Evolutionary conservation across 2,888 invertebrate species (phyloP).

Genomic region (Temnothorax ravouxi): DNA sequence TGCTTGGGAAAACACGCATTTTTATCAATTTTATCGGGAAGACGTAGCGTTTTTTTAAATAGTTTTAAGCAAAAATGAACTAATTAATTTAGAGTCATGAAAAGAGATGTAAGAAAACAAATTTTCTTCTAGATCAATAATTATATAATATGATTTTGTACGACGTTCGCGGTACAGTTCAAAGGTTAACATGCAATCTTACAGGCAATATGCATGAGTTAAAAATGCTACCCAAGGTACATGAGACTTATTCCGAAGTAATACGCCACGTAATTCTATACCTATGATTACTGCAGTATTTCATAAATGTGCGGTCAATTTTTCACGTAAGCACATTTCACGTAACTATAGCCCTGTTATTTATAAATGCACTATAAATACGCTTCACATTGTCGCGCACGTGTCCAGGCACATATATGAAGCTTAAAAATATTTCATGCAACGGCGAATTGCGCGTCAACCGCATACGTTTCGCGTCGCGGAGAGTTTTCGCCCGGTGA

Average conservation of each 20-base stretch:
- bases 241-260: constrained; percentile 14
- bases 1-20: background rate
- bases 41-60: background rate
- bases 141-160: background rate
- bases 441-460: constrained; percentile 27
- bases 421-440: constrained; percentile 7
- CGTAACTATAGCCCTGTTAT: constrained; percentile 27
- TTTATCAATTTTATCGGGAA: background rate
- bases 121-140: background rate
- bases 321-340: constrained; percentile 17
- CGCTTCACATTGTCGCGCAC: background rate
- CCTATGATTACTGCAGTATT: constrained; percentile 7
- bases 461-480: background rate
- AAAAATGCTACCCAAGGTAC: constrained; percentile 16
- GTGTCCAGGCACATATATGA: background rate
- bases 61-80: background rate
- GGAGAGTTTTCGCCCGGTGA: background rate
- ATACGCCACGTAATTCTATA: constrained; percentile 26
- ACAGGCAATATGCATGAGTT: constrained; percentile 17
- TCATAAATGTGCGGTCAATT: constrained; percentile 24
- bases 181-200: constrained; percentile 10
- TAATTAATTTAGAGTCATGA: background rate
- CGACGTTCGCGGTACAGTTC: background rate
- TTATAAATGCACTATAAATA: constrained; percentile 30
- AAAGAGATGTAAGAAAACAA: background rate